Base-by-base conservation (phyloP, 2,113 vertebrate species). In the Spea multiplicata region DNA sequence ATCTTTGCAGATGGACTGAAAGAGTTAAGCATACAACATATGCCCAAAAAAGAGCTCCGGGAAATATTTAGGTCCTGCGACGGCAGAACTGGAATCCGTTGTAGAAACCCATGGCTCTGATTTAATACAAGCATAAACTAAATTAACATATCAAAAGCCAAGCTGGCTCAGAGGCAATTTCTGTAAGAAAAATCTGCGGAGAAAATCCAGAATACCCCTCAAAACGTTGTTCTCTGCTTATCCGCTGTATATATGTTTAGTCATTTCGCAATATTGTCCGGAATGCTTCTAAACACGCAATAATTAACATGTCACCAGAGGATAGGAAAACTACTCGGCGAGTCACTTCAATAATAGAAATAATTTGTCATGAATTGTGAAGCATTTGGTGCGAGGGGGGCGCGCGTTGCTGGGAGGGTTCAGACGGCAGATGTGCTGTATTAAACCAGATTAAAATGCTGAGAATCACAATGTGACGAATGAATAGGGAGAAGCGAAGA, bases 231-330 rank as follows among this genome's bases (percentile, higher is more conserved):
- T 52, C 6, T 52, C 50, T 6, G 50, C 9, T 52, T 52, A 52
- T 52, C 9, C 50, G 9, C 6, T 7, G 6, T 10, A 52, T 52
- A 10, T 52, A 52, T 52, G 50, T 52, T 52, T 52, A 10, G 50
- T 7, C 9, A 10, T 52, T 6, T 52, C 30, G 30, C 30, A 30
- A 30, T 30, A 30, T 52, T 66, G 30, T 66, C 64, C 17, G 8
- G 64, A 66, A 66, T 66, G 44, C 44, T 66, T 66, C 16, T 9
- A 44, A 66, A 44, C 6, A 66, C 1, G 16, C 8, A 8, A 5
- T 66, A 66, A 66, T 66, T 66, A 66, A 66, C 16, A 66, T 66
- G 64, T 44, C 64, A 66, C 64, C 16, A 44, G 44, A 44, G 64
- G 64, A 4, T 66, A 6, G 6, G 13, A 66, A 66, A 66, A 5